A percentile compares a stretch with the other conserved stretches of the same genome.
Conservation (phyloP, 2,113 vertebrate species). For the Notarius lentiginosus region DNA sequence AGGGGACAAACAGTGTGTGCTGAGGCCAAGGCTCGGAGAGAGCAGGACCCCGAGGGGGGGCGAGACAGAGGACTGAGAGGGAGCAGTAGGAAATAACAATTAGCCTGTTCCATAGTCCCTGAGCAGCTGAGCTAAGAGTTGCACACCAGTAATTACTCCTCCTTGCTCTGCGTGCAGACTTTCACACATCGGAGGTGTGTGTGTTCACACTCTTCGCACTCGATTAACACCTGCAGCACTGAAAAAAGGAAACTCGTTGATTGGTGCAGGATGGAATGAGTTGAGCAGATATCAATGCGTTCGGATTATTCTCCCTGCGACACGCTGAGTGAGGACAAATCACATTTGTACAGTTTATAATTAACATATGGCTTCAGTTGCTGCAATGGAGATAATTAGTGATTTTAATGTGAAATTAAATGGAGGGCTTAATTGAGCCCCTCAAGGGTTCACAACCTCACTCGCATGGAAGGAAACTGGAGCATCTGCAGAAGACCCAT, state of each 20-base stretch:
- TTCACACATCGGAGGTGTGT: background rate
- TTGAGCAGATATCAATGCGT: background rate
- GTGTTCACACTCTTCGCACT: background rate
- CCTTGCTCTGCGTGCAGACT: background rate
- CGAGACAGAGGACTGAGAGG: background rate
- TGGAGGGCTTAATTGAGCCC: background rate
- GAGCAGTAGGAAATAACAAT: constrained; percentile 52
- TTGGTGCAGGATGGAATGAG: background rate
- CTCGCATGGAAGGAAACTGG: too few relatives aligned
- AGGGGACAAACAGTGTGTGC: background rate
- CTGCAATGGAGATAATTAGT: background rate
- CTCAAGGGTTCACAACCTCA: too few relatives aligned
- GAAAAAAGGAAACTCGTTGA: background rate
- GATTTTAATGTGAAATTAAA: background rate
- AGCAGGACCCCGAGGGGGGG: background rate
- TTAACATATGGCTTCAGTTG: background rate
- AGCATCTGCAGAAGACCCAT: too few relatives aligned
- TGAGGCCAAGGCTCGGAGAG: background rate
- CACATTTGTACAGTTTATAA: background rate
- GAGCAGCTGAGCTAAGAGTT: constrained; percentile 36
- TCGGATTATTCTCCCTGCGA: background rate
- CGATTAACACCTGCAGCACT: constrained; percentile 13
- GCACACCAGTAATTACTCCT: constrained; percentile 5
- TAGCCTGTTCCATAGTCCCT: constrained; percentile 46
- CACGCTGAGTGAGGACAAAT: background rate